Evolutionary conservation across 2,113 vertebrate genomes (phyloP), one percentile per base, ranked within the genome.

Genomic region (Nycticorax nycticorax): DNA sequence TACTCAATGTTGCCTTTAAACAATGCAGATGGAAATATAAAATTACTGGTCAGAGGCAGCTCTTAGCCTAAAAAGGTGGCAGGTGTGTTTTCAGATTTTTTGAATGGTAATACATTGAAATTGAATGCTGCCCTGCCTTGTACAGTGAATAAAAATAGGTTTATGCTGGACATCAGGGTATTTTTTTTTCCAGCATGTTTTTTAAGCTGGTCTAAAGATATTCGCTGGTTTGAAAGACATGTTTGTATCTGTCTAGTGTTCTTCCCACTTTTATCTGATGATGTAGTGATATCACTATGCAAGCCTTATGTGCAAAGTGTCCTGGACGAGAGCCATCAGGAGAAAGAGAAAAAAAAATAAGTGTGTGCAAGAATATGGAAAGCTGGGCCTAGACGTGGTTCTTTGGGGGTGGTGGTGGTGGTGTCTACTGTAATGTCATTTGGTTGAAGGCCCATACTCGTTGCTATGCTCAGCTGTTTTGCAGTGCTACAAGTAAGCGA

Each of bases 191-290:
- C 53, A 67, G 74, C 47, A 53, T 74, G 13, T 72, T 95, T 96
- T 89, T 92, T 59, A 77, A 39, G 92, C 43, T 80, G n/a, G 3
- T 55, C 48, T 87, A 22, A 71, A 92, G 55, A 63, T 82, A 45
- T 21, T 67, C 89, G 45, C 69, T 84, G 10, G 39, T 90, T 93
- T 82, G 30, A 86, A 95, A 57, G 68, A 33, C 5, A 0, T 32
- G 9, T 96, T 93, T 96, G 47, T n/a, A 52, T 79, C 47, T 68
- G 56, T 66, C 18, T 76, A 89, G 56, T 26, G 53, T 89, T 72
- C 89, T 92, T 59, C 52, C 12, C 15, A 37, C 41, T 83, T 87
- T 37, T 74, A 69, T 83, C 75, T 94, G 48, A 86, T 79, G 53
- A 56, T 69, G 30, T 24, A 26, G 59, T 24, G 73, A 11, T 81